phyloP scores from a whole-genome alignment of 2,113 vertebrate species.

The Dromaius novaehollandiae region DNA sequence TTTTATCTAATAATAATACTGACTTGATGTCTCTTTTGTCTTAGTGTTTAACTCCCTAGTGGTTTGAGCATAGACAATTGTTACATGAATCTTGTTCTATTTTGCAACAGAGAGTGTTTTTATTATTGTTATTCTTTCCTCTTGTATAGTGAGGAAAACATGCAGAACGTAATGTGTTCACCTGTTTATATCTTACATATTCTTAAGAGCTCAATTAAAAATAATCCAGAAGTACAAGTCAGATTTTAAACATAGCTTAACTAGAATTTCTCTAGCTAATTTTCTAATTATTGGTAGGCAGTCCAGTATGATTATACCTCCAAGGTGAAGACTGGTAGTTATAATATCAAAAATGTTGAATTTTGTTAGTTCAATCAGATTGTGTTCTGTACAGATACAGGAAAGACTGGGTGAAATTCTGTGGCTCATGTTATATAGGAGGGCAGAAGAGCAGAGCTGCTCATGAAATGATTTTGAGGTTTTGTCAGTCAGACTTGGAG shows the following conservation, averaged over 20 bases:
- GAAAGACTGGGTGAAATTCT: neutral
- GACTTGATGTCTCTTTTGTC: neutral
- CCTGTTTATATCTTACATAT: neutral
- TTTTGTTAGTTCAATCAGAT: neutral
- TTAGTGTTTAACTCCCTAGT: neutral
- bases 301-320: neutral
- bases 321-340: neutral
- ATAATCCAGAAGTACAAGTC: neutral
- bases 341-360: neutral
- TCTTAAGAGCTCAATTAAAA: neutral
- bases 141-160: neutral
- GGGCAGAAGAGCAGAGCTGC: neutral
- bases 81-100: neutral
- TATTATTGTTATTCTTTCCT: neutral
- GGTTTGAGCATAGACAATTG: neutral
- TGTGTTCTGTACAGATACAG: neutral
- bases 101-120: neutral
- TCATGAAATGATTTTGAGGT: neutral
- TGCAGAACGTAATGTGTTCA: neutral
- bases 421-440: neutral
- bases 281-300: neutral
- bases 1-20: neutral
- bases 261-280: neutral
- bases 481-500: neutral
- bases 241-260: neutral